These are phyloP conservation scores for Platichthys stellatus DNA, from an alignment of 2,113 vertebrate genomes.

Conservation along the genomic window DNA sequence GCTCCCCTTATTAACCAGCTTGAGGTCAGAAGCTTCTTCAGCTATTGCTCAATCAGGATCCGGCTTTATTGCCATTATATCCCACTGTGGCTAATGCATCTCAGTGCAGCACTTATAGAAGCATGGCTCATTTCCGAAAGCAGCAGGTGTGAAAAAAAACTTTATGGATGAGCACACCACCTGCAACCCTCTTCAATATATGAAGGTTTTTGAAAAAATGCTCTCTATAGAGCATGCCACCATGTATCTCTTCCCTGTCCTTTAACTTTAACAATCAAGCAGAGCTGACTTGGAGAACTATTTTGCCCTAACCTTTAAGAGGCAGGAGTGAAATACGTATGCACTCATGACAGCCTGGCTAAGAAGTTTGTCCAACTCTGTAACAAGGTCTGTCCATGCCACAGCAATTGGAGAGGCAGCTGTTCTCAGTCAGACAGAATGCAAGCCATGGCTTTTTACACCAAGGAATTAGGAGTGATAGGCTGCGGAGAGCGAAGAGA, in stretches of 20 bases:
- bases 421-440: constrained; percentile 44
- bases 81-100: neutral
- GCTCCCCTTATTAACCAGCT: too few relatives aligned
- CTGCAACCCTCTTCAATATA: constrained; percentile 13
- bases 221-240: neutral
- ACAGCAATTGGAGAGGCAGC: constrained; percentile 58
- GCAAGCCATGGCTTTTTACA: constrained; percentile 39
- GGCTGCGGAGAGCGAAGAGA: constrained; percentile 12
- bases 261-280: constrained; percentile 27
- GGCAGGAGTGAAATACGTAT: constrained; percentile 31
- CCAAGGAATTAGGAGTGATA: constrained; percentile 56
- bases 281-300: constrained; percentile 35
- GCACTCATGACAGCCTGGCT: constrained; percentile 4
- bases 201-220: constrained; percentile 13
- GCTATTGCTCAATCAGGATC: too few relatives aligned
- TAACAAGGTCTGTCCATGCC: constrained; percentile 64
- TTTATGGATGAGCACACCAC: constrained; percentile 22
- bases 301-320: constrained; percentile 29
- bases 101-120: neutral
- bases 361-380: constrained; percentile 45
- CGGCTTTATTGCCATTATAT: neutral
- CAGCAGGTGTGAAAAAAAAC: constrained; percentile 29
- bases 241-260: constrained; percentile 6
- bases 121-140: constrained; percentile 52
- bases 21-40: too few relatives aligned